Base-by-base conservation (phyloP, 2,113 vertebrate genomes). In the Amazona vittata region DNA sequence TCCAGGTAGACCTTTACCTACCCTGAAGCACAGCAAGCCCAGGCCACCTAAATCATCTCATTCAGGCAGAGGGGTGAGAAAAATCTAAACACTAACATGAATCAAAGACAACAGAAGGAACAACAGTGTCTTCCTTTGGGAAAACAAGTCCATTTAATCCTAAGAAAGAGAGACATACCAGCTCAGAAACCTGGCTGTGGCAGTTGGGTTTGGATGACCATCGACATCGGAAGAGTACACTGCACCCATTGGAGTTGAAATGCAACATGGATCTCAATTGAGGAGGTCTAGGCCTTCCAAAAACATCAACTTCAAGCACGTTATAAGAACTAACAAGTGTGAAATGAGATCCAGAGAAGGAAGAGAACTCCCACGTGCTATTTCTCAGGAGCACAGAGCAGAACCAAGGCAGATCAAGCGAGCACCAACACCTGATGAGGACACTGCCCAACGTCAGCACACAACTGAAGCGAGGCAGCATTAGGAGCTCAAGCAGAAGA, bases 201-300 rank as follows among this genome's bases (percentile, higher is more conserved):
- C 12, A 19, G 8, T 5, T 31, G 67, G 49, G 28, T 5, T 6
- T 11, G 6, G 49, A 10, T 19, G 43, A 12, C 28, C 59, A 41
- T 26, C 2, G 41, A 37, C 9, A 33, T 31, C 63, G 69, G 50
- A 39, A 46, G 35, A 35, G 46, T 1, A 9, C 44, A 12, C 6
- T 0, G 1, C 62, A 28, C 7, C n/a, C 5, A 5, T 0, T 7
- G 44, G 9, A 47, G 31, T 1, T 22, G 35, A 65, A 87, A 60
- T 4, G 8, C 31, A 53, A 29, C 49, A 35, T 2, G 0, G 26
- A 53, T 13, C 39, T 81, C 64, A 37, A 2, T 1, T 10, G 35
- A 44, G 39, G 22, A 62, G 59, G 41, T 6, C 57, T 17, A 31
- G 35, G 35, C 41, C 65, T 79, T 62, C 60, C 65, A 44, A 79